Percentiles rank a stretch among this genome's conserved stretches.
Conservation (phyloP, 1,140 invertebrate species). For the Drosophila erecta region DNA sequence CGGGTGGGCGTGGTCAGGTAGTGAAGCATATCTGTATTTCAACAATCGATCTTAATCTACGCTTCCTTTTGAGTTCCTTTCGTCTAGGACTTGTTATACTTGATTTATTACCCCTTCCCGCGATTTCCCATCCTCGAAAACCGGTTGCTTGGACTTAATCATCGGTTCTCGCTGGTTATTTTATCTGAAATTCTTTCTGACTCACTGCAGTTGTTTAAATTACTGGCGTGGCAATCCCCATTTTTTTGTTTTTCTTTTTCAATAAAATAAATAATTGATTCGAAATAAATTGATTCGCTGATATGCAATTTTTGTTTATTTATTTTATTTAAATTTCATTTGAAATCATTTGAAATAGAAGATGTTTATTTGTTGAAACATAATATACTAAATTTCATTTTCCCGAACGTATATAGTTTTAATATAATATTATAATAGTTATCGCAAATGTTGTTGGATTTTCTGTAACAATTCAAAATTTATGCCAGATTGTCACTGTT, state of each 20-base stretch:
- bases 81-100: constrained; percentile 43
- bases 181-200: constrained; percentile 29
- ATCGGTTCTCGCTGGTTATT: constrained; percentile 20
- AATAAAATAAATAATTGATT: no score
- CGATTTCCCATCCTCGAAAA: constrained; percentile 12
- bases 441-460: background rate
- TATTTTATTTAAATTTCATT: background rate
- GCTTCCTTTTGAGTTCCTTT: constrained; percentile 24
- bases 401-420: background rate
- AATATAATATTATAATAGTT: background rate
- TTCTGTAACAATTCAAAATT: background rate
- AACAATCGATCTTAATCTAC: constrained; percentile 22
- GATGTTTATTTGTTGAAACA: background rate
- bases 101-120: constrained; percentile 32
- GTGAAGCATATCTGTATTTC: constrained; percentile 9
- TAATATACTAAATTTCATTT: background rate
- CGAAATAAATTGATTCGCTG: background rate
- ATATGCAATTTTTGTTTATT: background rate
- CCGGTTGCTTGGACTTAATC: constrained; percentile 36
- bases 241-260: background rate
- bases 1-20: constrained; percentile 54
- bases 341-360: no score
- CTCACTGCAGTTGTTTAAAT: constrained; percentile 19
- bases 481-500: background rate
- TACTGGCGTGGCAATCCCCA: background rate